Base-by-base conservation (phyloP, 1,140 invertebrate species). In the Drosophila kikkawai region DNA sequence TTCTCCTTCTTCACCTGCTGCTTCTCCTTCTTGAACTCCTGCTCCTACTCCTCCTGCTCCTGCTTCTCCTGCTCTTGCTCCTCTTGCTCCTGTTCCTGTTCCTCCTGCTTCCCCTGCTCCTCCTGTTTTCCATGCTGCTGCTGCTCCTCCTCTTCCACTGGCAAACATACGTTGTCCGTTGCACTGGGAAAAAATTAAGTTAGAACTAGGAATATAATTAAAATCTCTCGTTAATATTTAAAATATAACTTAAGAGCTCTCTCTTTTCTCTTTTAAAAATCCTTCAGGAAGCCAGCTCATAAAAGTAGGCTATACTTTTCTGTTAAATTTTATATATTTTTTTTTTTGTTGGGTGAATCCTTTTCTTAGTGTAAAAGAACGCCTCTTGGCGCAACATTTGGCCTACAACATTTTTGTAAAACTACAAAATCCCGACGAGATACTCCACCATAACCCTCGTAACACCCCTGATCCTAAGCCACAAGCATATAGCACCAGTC, bases 401-500 rank as follows among this genome's bases (percentile, higher is more conserved):
- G 73, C 84, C 67, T 75, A 80, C 66, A 85, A 82, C 66, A 86
- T 83, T 86, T 86, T 79, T 87, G 83, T 77, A 47, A 69, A 76
- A 63, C 69, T 79, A 60, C 63, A 74, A 63, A 84, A 63, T 17
- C 76, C 76, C 26, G 26, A 29, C 26, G 26, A 65, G 37, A 76
- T 60, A 56, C 36, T 34, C 42, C 4, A 6, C 19, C 13, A 15
- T 37, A 41, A 39, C 15, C 32, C 26, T 7, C 50, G 34, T 4
- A 17, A 55, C 51, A 15, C 53, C 19, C 53, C 19, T 19, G 36
- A 56, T 56, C 36, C 53, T 39, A 19, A 19, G 19, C 34, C 56
- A 19, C 47, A 29, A 15, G 59, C 51, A 58, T 45, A 47, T 29
- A 29, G 26, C 26, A 42, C 42, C 17, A 42, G 63, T 32, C 51